Conservation (phyloP, 2,113 vertebrate genomes). For the Malurus alboscapulatus region DNA sequence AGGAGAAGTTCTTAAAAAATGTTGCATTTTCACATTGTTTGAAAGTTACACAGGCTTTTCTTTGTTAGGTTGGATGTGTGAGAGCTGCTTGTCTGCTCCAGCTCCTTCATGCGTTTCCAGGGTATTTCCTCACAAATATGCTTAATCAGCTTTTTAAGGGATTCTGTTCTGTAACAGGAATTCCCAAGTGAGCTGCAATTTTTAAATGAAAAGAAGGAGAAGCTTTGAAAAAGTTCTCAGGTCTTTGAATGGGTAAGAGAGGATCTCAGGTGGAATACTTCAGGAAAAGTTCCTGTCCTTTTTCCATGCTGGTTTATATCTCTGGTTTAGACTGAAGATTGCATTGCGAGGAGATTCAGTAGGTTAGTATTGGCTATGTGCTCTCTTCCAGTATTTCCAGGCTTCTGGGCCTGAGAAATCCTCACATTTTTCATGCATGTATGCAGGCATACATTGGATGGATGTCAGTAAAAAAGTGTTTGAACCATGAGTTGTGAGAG, state of each 20-base stretch:
- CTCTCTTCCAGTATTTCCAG: background rate
- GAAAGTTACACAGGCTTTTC: constrained; percentile 14
- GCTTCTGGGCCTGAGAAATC: background rate
- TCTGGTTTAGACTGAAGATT: background rate
- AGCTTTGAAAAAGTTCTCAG: background rate
- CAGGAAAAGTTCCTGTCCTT: background rate
- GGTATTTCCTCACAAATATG: background rate
- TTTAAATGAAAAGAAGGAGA: background rate
- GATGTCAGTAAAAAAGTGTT: background rate
- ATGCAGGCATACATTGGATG: background rate
- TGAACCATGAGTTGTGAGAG: background rate
- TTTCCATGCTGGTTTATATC: background rate
- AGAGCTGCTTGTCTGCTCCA: background rate
- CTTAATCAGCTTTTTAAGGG: constrained; percentile 31
- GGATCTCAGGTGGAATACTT: background rate
- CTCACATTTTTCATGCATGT: background rate
- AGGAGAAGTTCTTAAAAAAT: background rate
- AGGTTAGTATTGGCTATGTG: background rate
- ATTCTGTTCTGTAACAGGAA: background rate
- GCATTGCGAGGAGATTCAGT: background rate
- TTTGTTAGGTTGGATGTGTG: background rate
- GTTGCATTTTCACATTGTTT: background rate
- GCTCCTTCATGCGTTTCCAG: constrained; percentile 38
- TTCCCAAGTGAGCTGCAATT: background rate
- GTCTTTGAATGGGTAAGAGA: background rate